Conservation (phyloP, 1,140 invertebrate genomes). For the Zaprionus tsacasi region DNA sequence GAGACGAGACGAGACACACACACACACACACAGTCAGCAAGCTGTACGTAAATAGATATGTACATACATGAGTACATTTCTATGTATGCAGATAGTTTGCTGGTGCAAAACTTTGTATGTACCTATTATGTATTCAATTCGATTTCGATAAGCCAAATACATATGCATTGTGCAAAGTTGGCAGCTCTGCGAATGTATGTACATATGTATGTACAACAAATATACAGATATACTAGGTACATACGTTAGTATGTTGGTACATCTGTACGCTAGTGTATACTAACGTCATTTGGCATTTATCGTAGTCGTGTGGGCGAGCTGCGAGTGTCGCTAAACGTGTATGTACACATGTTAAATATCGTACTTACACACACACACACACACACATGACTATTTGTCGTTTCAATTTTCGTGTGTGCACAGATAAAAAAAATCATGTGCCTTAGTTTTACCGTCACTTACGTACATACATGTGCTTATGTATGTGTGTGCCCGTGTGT, state of each 20-base stretch:
- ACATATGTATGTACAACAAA: conserved; percentile 9
- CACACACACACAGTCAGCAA: background rate
- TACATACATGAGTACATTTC: conserved; percentile 8
- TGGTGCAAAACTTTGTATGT: conserved; percentile 4
- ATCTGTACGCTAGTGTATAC: conserved; percentile 9
- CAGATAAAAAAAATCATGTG: conserved; percentile 72
- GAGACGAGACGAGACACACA: conserved; percentile 21
- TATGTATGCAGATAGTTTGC: conserved; percentile 5
- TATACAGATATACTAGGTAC: conserved; percentile 3
- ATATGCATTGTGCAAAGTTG: conserved; percentile 14
- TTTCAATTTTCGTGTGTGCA: conserved; percentile 64
- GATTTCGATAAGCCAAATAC: conserved; percentile 27
- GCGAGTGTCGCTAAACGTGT: conserved; percentile 24
- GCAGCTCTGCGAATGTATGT: conserved; percentile 15
- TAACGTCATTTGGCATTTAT: conserved; percentile 33
- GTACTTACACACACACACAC: conserved; percentile 19
- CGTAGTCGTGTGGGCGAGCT: conserved; percentile 26
- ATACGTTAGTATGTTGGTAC: conserved; percentile 3
- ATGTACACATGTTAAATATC: conserved; percentile 31
- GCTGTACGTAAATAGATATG: conserved; percentile 31
- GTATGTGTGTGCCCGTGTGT: background rate
- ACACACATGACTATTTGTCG: conserved; percentile 52
- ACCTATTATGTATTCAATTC: conserved; percentile 32
- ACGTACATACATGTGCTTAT: conserved; percentile 7
- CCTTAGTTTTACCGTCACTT: conserved; percentile 38